Percentiles rank a stretch among this genome's conserved stretches.
Evolutionary conservation across 2,888 invertebrate genomes (phyloP).

Genomic region (Cosmorhoe ocellata): DNA sequence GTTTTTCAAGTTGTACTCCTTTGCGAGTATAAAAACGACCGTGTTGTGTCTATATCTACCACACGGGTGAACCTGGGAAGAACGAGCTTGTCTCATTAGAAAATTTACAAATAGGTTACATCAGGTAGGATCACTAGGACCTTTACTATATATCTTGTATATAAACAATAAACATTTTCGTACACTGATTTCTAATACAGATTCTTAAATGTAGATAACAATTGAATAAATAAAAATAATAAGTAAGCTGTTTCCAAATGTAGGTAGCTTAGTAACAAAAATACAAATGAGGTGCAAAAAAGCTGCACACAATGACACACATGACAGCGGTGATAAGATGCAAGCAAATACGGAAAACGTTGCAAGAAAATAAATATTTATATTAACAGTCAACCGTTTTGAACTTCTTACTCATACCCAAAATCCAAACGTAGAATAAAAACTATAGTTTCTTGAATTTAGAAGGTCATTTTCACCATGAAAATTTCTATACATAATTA

Average conservation of each 20-base stretch:
- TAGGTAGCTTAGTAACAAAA: conserved; percentile 4
- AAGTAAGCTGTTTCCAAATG: conserved; percentile 1
- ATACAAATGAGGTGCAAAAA: conserved; percentile 12
- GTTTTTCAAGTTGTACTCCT: conserved; percentile 97
- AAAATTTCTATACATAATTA: too few relatives aligned
- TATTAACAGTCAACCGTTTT: conserved; percentile 4
- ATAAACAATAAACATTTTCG: background rate
- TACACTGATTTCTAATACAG: background rate
- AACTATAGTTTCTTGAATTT: background rate
- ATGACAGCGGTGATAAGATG: conserved; percentile 24
- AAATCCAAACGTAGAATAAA: conserved; percentile 1
- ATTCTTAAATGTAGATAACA: conserved; percentile 1
- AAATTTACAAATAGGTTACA: conserved; percentile 7
- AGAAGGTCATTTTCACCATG: background rate
- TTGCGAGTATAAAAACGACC: conserved; percentile 97
- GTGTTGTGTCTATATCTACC: conserved; percentile 99
- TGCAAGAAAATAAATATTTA: background rate
- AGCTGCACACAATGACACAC: conserved; percentile 18
- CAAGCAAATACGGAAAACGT: conserved; percentile 25
- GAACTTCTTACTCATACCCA: conserved; percentile 12
- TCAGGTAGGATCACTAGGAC: conserved; percentile 12
- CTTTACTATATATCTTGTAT: conserved; percentile 9
- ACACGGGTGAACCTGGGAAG: conserved; percentile 95
- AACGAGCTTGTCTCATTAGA: conserved; percentile 31
- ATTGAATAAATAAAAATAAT: background rate